These are phyloP conservation scores for Lithophane semibrunnea DNA, from an alignment of 2,888 invertebrate genomes.

Conservation along the genomic window DNA sequence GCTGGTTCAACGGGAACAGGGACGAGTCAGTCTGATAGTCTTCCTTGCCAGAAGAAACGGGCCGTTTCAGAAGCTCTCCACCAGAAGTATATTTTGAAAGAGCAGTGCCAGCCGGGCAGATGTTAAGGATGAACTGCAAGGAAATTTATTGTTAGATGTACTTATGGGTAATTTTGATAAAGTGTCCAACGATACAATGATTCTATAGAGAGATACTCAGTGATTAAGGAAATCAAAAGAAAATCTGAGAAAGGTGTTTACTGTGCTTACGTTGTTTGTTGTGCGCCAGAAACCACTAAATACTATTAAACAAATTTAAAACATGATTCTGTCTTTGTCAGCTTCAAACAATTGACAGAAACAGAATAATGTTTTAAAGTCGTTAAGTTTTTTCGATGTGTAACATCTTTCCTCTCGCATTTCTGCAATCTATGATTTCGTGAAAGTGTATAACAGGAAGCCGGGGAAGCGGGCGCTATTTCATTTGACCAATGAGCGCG, in stretches of 20 bases:
- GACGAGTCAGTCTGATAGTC: constrained; percentile 91
- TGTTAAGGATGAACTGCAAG: constrained; percentile 89
- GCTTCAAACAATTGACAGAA: background rate
- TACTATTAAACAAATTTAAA: background rate
- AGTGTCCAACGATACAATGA: no score
- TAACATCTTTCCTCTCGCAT: no score
- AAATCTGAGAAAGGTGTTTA: no score
- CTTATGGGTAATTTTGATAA: background rate
- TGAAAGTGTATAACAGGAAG: no score
- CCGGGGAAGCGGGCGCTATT: no score
- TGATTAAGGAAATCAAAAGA: background rate
- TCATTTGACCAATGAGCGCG: no score
- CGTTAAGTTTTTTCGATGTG: no score
- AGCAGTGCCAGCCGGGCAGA: constrained; percentile 84
- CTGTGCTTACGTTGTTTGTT: no score
- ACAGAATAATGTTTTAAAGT: background rate
- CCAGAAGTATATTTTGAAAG: constrained; percentile 87
- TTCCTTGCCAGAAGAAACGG: constrained; percentile 91
- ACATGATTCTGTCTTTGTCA: background rate
- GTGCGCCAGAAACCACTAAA: background rate
- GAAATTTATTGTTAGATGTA: background rate
- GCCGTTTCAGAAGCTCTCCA: constrained; percentile 87
- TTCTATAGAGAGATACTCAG: background rate
- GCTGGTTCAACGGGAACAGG: constrained; percentile 92
- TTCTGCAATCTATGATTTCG: no score